Evolutionary conservation across 2,797 vertebrate species (phyloP).

Genomic region (Holocentrus rufus): DNA sequence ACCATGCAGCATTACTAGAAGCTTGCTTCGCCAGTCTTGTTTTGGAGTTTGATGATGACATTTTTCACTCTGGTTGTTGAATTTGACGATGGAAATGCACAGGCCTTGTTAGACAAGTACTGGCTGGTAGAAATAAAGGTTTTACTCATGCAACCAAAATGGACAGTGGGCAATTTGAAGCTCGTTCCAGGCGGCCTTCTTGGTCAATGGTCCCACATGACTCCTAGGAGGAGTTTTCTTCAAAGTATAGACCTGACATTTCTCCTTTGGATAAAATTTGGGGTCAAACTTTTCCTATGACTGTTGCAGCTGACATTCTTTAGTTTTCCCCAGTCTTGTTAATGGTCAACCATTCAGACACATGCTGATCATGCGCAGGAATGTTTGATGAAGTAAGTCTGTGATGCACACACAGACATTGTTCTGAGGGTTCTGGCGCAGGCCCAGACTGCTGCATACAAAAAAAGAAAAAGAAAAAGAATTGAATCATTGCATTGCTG

Average conservation of each 20-base stretch:
- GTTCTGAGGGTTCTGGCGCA: background rate
- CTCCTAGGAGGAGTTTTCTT: background rate
- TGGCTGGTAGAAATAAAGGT: too few species aligned
- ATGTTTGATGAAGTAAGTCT: slow-evolving; percentile 11
- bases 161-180: too few species aligned
- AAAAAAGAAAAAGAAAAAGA: background rate
- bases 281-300: background rate
- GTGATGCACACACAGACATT: background rate
- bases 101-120: too few species aligned
- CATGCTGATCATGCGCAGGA: background rate
- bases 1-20: too few species aligned
- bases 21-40: background rate
- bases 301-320: background rate
- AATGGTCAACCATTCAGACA: background rate
- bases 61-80: too few species aligned
- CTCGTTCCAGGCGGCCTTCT: too few species aligned
- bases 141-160: too few species aligned
- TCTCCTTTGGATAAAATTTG: background rate
- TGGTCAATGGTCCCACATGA: background rate
- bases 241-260: background rate
- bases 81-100: too few species aligned
- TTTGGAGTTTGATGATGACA: background rate
- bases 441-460: background rate
- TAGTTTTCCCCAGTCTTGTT: background rate
- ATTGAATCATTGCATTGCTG: background rate